Evolutionary conservation across 2,113 vertebrate species (phyloP), one percentile per base, ranked within the genome.

Genomic region (Arothron firmamentum): DNA sequence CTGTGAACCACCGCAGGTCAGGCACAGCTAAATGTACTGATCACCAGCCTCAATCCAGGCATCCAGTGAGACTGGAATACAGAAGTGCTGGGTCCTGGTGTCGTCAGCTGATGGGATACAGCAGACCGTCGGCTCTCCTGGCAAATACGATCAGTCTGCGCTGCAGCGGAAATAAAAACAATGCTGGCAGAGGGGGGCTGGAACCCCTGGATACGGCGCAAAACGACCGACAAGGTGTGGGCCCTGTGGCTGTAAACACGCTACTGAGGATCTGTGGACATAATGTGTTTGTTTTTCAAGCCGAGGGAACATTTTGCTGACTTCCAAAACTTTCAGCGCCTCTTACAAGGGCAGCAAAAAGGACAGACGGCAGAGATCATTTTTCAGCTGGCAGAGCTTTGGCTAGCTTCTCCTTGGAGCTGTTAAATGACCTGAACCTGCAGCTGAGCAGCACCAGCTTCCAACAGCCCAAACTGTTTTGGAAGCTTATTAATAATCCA

Each of bases 161-260:
- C 20, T 45, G n/a, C 3, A 47, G 21, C 48, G n/a, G 64, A 14
- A 74, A 41, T 12, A 59, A 21, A 56, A 52, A 76, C 59, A 67
- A 67, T 67, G 56, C 18, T 57, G 58, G 65, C 59, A 64, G 52
- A 50, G 17, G 19, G 60, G 3, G 5, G 41, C 9, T 28, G 31
- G 15, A 45, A 13, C 21, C 12, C 19, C 10, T 19, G 52, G 31
- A 70, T 52, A 47, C n/a, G 54, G 45, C 34, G 3, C 11, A 38
- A 38, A 38, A 38, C 4, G 8, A 38, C 34, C 8, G 34, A 38
- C 12, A 38, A 38, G 34, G 34, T 38, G 10, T 12, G 9, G 34
- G 34, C 34, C 8, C 34, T 38, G 34, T 10, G 34, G 34, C 34
- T 38, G 34, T 38, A 38, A 38, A 12, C 34, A 38, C 9, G 9